These are phyloP conservation scores for Pleuronectes platessa DNA, from an alignment of 2,113 vertebrate genomes.

Conservation along the genomic window DNA sequence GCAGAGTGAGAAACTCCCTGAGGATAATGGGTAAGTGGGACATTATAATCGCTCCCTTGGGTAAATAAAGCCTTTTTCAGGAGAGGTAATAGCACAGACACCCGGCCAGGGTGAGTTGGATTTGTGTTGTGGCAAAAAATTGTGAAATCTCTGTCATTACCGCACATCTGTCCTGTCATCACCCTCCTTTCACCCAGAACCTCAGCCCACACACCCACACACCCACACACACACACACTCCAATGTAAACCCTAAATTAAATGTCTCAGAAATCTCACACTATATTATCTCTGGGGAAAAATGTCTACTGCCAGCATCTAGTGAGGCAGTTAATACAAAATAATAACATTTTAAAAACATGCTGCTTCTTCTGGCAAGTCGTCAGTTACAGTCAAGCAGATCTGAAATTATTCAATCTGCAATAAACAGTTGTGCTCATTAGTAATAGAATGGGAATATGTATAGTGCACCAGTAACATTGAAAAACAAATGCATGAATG, in stretches of 20 bases:
- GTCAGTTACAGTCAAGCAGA: too few relatives aligned
- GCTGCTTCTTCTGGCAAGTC: neutral
- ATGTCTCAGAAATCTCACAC: conserved; percentile 43
- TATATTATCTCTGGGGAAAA: conserved; percentile 24
- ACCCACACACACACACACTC: neutral
- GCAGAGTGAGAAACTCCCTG: conserved; percentile 40
- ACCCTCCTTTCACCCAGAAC: conserved; percentile 51
- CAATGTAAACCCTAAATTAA: conserved; percentile 50
- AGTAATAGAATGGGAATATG: neutral
- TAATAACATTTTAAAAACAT: too few relatives aligned
- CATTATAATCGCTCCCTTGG: conserved; percentile 59
- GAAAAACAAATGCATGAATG: too few relatives aligned
- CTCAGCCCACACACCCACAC: conserved; percentile 15
- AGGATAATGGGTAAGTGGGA: conserved; percentile 44
- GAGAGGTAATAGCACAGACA: conserved; percentile 61
- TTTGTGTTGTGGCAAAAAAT: conserved; percentile 66
- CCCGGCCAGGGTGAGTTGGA: conserved; percentile 51
- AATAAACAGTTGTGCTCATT: neutral
- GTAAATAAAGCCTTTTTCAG: conserved; percentile 58
- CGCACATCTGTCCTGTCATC: conserved; percentile 66
- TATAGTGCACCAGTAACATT: neutral
- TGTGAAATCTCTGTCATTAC: conserved; percentile 66
- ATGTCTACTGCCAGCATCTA: conserved; percentile 7
- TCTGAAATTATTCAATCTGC: neutral
- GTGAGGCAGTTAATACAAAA: conserved; percentile 1